Evolutionary conservation across 2,888 invertebrate genomes (phyloP).

Genomic region (Pseudolycoriella hygida): DNA sequence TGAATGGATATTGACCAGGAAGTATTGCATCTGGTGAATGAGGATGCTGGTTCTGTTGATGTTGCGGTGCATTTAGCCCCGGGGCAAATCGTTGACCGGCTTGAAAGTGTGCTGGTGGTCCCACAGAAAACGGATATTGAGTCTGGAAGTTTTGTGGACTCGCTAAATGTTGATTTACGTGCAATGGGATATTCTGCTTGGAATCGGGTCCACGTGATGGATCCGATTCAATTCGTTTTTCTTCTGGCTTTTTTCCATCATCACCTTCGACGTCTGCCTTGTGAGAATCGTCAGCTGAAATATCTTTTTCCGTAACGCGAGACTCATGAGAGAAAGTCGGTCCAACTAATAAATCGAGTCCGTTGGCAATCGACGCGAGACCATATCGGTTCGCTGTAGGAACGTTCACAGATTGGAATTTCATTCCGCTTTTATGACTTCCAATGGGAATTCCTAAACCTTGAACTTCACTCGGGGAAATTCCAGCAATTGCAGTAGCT

Average conservation of each 20-base stretch:
- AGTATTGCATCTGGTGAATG: no score
- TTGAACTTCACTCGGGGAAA: conserved; percentile 29
- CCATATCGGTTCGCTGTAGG: neutral
- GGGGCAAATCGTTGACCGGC: no score
- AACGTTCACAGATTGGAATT: neutral
- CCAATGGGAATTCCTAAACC: conserved; percentile 21
- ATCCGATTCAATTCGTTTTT: neutral
- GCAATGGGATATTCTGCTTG: neutral
- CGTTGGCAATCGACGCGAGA: neutral
- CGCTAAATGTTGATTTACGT: no score
- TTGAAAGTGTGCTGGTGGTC: no score
- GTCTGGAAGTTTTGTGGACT: neutral
- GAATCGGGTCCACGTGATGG: neutral
- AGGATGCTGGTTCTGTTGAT: no score
- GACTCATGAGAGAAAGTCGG: neutral
- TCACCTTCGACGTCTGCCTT: neutral
- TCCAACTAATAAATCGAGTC: neutral
- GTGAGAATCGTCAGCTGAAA: neutral
- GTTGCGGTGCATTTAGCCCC: no score
- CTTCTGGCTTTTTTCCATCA: neutral
- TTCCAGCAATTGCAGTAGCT: conserved; percentile 57
- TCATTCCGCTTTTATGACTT: neutral
- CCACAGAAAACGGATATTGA: neutral
- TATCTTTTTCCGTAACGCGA: neutral
- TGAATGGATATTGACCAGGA: neutral